Evolutionary conservation across 2,888 invertebrate genomes (phyloP), one percentile per base, ranked within the genome.

Genomic region (Chrysodeixis includens): DNA sequence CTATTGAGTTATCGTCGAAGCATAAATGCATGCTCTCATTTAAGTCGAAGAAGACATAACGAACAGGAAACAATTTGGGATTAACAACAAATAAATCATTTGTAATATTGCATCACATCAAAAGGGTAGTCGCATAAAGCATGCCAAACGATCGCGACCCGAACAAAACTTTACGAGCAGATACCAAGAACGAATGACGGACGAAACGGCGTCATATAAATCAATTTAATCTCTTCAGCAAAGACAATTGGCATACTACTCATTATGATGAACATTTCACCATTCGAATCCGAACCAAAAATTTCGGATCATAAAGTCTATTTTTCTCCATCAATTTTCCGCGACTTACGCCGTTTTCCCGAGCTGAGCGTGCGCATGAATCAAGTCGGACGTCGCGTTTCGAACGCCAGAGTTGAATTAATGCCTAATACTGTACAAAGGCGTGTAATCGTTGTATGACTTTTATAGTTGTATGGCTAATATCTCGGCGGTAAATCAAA

Each of bases 141-240:
- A 83, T 54, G 79, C 85, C 86, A 83, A 83, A 86, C 87, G 86
- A 82, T 83, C 84, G 77, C 86, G 77, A 88, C 81, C 84, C 77
- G 84, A 76, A 80, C 76, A 58, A 55, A 74, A 81, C 83, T 92
- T 92, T 92, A 93, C 90, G 92, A 92, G 78, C 85, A 82, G 76
- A 83, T 90, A 90, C 90, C 86, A 68, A 85, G 91, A 91, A 92
- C 81, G 81, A 83, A 83, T 88, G 89, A 90, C 90, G 88, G 90
- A 92, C 90, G 87, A 79, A 88, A 88, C 82, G 76, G 86, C 87
- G 88, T 85, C 90, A 71, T 86, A 90, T 94, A 94, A 94, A 94
- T 94, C 93, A 94, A 91, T 92, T 92, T 93, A 91, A 92, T 92
- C 90, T 88, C 81, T 83, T 76, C 86, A 73, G 83, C 86, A 86